A percentile compares a stretch with the other conserved stretches of the same genome.
Evolutionary conservation across 2,797 vertebrate genomes (phyloP).

Genomic region (Malurus leucopterus): DNA sequence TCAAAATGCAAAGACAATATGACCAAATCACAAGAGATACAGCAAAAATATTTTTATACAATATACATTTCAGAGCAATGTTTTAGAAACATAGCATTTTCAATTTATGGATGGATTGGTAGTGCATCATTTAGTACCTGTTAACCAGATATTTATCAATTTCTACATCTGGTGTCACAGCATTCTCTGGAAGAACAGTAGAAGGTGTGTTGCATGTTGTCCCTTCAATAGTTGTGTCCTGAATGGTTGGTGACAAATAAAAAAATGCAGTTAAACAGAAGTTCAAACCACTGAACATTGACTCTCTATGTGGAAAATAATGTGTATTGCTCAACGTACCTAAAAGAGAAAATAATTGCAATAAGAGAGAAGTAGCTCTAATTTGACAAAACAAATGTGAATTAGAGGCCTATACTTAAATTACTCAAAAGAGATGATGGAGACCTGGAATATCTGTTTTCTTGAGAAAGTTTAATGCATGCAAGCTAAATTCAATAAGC

Average conservation of each 20-base stretch:
- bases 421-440: background rate
- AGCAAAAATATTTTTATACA: background rate
- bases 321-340: background rate
- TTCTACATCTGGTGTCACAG: constrained; percentile 71
- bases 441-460: background rate
- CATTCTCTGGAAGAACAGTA: constrained; percentile 85
- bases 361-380: background rate
- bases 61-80: background rate
- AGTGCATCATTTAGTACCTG: constrained; percentile 73
- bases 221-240: constrained; percentile 74
- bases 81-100: background rate
- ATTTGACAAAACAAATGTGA: background rate
- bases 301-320: background rate
- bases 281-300: background rate
- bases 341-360: background rate
- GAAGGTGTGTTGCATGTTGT: constrained; percentile 75
- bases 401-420: background rate
- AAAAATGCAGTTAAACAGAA: constrained; percentile 13
- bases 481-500: background rate
- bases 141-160: constrained; percentile 74
- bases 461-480: background rate
- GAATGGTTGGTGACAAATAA: constrained; percentile 38
- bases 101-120: background rate
- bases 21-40: background rate
- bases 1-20: background rate